Evolutionary conservation across 2,113 vertebrate species (phyloP), one percentile per base, ranked within the genome.

Genomic region (Willisornis vidua): DNA sequence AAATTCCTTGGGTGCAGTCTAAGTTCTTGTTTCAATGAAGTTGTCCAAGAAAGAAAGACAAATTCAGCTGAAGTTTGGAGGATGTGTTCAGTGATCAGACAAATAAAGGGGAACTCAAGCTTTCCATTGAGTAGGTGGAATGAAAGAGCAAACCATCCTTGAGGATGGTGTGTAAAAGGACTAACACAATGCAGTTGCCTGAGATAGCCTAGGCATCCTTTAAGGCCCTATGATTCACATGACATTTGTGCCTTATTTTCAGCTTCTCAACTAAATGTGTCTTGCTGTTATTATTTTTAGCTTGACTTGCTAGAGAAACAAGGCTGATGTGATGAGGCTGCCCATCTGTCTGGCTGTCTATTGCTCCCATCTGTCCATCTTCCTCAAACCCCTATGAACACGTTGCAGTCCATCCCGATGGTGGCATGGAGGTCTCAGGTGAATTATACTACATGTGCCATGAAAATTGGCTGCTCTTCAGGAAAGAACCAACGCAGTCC

Each of bases 241-340:
- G 93, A 80, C 80, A 90, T 94, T 95, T 93, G 72, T 80, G 78
- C 59, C 67, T 87, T 90, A 70, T 73, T 93, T 83, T 94, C 81
- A 93, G 82, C 55, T 86, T 85, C 58, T 87, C 78, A 76, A 77
- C 59, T 2, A 39, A 93, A 83, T 91, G 8, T 83, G 79, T 91
- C 43, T 74, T 70, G 55, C 58, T 66, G 51, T 76, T 77, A 57
- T 28, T 93, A 86, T 90, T 97, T 94, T 93, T 90, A 94, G 75
- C 48, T 86, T 80, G 8, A 6, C 83, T 84, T 90, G 43, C 51
- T 90, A 39, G 77, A 94, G 48, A 80, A 80, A 35, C 54, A 67
- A 88, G 75, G 72, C 39, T 84, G 86, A 86, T 81, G 86, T 66
- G 67, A 79, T 43, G 51, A 70, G 43, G 46, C 54, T 72, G 48